These are phyloP conservation scores for Mesorhabditis belari DNA, from an alignment of 2,888 invertebrate species.

Conservation along the genomic window DNA sequence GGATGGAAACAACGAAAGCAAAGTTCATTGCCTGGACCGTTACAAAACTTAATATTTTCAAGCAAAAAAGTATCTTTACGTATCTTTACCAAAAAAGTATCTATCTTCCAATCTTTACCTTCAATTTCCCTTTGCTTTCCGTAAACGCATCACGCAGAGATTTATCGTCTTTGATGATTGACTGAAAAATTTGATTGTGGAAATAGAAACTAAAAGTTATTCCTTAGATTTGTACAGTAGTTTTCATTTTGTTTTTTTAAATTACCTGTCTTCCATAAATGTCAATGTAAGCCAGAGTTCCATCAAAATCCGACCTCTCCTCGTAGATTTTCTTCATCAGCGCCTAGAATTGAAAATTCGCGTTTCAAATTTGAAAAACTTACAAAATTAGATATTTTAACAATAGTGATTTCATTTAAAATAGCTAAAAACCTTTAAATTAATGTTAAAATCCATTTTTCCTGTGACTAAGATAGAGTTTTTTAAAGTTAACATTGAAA, in stretches of 20 bases:
- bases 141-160: conserved; percentile 40
- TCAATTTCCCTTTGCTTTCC: conserved; percentile 38
- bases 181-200: conserved; percentile 20
- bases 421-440: no score
- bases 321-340: conserved; percentile 43
- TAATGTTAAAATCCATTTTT: no score
- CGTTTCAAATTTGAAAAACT: not conserved
- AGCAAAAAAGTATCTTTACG: not conserved
- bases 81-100: not conserved
- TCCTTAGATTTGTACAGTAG: no score
- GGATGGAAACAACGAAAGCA: no score
- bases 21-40: no score
- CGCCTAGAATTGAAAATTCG: conserved; percentile 20
- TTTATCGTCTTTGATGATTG: conserved; percentile 34
- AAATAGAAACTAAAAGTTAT: not conserved
- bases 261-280: conserved; percentile 41
- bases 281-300: conserved; percentile 47
- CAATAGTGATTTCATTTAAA: no score
- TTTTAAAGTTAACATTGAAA: no score
- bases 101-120: conserved; percentile 9
- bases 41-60: no score
- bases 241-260: not conserved
- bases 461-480: no score
- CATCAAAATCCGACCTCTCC: conserved; percentile 43
- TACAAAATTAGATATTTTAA: not conserved